Evolutionary conservation across 2,888 invertebrate species (phyloP), one percentile per base, ranked within the genome.

Genomic region (Phorcus lineatus): DNA sequence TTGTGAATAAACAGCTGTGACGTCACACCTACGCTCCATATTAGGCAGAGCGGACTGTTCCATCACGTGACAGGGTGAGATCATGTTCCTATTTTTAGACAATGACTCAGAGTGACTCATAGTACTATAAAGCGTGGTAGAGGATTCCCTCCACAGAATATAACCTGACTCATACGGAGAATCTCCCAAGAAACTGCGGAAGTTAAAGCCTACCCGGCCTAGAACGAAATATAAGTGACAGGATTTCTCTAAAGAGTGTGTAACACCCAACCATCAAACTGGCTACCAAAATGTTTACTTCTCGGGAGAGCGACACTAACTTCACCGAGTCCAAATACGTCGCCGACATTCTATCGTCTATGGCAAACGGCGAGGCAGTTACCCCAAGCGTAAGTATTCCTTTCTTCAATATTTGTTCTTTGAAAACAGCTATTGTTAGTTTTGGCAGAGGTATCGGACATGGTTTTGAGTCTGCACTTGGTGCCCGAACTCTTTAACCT

Each of bases 331-430:
- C 91, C 19, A 91, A 91, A 86, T 91, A 90, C 85, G 93, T 93
- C 86, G 92, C 92, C n/a, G 91, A 90, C 85, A 93, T 93, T 77
- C 84, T 93, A 75, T 91, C 92, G 36, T 90, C 90, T 74, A 92
- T 93, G 92, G 91, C 92, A 4, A 91, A 89, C 81, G 91, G 90
- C 77, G 91, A 90, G 80, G 74, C 82, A 1, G 81, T 81, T 31
- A 81, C 77, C 31, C 75, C 82, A 0, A 74, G 55, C 53, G 77
- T 77, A 77, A 16, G 77, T 77, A 62, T 77, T 62, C 22, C 31
- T 31, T 77, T 77, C 52, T 70, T 16, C 36, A 13, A 70, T 70
- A 70, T 70, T 70, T 70, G 70, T 70, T 70, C 70, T 70, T 36
- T 16, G 70, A 70, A 70, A 13, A 70, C 70, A 70, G 11, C 19